phyloP scores from a whole-genome alignment of 2,888 invertebrate species.

The Drosophila dives region DNA sequence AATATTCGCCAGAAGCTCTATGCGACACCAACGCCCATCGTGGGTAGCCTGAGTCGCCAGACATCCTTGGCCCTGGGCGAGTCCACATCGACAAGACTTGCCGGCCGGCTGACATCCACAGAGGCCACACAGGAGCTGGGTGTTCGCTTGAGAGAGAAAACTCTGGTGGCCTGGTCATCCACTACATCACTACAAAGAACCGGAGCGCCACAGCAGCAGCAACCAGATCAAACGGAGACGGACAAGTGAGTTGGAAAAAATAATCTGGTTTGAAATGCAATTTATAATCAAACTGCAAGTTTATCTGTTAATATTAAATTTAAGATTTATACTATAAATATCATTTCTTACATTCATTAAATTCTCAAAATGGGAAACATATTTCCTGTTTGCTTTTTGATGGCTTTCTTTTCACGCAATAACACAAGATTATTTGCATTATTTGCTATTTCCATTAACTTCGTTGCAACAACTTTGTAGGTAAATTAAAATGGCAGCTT shows the following conservation, averaged over 20 bases:
- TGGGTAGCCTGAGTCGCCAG: constrained; percentile 47
- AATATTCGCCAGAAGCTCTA: constrained; percentile 71
- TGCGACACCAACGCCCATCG: constrained; percentile 21
- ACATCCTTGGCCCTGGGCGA: constrained; percentile 50
- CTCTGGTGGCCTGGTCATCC: constrained; percentile 72
- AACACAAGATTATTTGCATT: too few species aligned
- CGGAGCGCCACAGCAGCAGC: not conserved
- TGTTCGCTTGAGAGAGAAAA: constrained; percentile 39
- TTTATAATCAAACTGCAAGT: not conserved
- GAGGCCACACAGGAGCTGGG: constrained; percentile 35
- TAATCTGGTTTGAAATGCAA: not conserved
- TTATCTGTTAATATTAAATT: not conserved
- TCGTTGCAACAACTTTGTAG: too few species aligned
- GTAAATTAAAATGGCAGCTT: not conserved
- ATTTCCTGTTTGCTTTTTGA: not conserved
- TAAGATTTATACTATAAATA: not conserved
- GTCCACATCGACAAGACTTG: constrained; percentile 15
- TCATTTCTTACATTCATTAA: not conserved
- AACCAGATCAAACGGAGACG: constrained; percentile 20
- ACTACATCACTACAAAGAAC: constrained; percentile 65
- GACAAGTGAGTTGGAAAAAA: constrained; percentile 44
- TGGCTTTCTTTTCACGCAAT: too few species aligned
- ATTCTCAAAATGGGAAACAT: not conserved
- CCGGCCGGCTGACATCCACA: constrained; percentile 34
- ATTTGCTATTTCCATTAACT: too few species aligned